These are phyloP conservation scores for Cheilinus undulatus DNA, from an alignment of 2,113 vertebrate genomes.

Conservation along the genomic window DNA sequence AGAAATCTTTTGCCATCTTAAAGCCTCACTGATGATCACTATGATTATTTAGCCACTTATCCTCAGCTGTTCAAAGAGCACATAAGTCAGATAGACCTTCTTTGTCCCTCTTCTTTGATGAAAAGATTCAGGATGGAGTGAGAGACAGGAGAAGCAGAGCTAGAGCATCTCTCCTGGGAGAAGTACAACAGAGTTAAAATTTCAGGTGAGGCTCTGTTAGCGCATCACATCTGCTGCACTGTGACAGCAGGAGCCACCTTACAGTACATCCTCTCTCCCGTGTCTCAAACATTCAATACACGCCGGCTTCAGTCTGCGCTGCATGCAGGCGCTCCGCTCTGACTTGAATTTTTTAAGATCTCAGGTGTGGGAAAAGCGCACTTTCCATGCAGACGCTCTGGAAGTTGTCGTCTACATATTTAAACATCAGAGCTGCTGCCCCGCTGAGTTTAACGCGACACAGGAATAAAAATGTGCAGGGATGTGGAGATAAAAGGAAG, in stretches of 20 bases:
- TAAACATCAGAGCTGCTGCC: conserved; percentile 44
- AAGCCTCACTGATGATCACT: no score
- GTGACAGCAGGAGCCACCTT: conserved; percentile 39
- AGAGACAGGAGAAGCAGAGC: conserved; percentile 15
- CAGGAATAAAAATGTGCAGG: conserved; percentile 16
- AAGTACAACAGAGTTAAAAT: not conserved
- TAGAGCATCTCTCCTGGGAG: conserved; percentile 4
- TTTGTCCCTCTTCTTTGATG: not conserved
- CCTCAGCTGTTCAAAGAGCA: no score
- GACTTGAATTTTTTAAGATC: conserved; percentile 44
- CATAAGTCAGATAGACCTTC: not conserved
- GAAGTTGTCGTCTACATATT: conserved; percentile 51
- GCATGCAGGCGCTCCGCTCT: conserved; percentile 38
- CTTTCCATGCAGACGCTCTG: not conserved
- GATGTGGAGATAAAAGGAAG: conserved; percentile 10
- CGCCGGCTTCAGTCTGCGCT: not conserved
- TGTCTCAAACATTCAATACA: conserved; percentile 41
- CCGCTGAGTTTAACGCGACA: conserved; percentile 19
- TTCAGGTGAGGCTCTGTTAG: conserved; percentile 16
- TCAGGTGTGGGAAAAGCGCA: conserved; percentile 31
- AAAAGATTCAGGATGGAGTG: not conserved
- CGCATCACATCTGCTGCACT: conserved; percentile 11
- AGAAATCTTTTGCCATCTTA: no score
- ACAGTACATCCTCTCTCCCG: conserved; percentile 1
- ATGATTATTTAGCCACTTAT: not conserved